phyloP scores from a whole-genome alignment of 2,113 vertebrate species.

The Cryptomyrus ogoouensis region DNA sequence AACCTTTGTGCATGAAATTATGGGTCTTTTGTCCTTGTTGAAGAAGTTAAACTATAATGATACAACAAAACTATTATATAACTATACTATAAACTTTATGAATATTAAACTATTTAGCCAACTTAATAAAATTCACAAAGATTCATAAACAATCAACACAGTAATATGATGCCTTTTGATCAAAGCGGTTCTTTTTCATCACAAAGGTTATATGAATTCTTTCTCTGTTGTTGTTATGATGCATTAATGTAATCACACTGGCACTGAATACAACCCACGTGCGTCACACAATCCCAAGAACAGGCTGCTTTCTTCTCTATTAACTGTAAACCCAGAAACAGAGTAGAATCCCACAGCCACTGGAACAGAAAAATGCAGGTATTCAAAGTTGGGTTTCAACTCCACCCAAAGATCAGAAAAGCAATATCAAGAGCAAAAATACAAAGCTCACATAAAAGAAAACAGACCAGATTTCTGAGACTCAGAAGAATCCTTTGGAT shows the following conservation, averaged over 20 bases:
- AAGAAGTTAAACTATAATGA: not conserved
- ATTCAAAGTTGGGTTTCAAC: not conserved
- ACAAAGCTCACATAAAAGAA: not conserved
- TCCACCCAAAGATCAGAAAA: not conserved
- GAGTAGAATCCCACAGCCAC: not conserved
- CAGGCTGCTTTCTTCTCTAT: not conserved
- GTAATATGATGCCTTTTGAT: not conserved
- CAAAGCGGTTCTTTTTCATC: not conserved
- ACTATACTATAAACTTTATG: not conserved
- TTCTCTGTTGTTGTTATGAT: not conserved
- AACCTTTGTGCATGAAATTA: constrained; percentile 5
- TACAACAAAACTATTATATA: not conserved
- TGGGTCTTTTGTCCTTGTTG: constrained; percentile 15
- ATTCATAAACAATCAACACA: not conserved
- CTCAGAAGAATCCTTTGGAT: not conserved
- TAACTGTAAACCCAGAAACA: not conserved
- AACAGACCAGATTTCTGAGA: not conserved
- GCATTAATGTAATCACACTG: not conserved
- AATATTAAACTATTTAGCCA: not conserved
- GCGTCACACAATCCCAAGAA: not conserved
- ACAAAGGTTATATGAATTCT: not conserved
- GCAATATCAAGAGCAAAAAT: not conserved
- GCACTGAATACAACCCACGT: not conserved
- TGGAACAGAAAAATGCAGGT: not conserved
- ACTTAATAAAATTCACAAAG: not conserved